A percentile compares a stretch with the other conserved stretches of the same genome.
Conservation (phyloP, 2,888 invertebrate species). For the Platynereis dumerilii region DNA sequence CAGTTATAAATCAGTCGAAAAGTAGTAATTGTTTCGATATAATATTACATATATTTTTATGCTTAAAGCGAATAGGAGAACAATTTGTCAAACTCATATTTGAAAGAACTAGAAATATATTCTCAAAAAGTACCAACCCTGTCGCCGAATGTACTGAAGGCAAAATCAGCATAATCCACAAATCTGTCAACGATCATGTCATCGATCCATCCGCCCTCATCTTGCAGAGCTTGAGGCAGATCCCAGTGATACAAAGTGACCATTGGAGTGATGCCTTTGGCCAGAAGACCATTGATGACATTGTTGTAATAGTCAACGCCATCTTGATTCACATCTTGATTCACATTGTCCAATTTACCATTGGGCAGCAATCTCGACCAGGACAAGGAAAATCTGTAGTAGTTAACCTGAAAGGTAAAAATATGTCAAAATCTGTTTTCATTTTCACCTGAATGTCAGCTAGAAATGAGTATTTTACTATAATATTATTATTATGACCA, state of each 20-base stretch:
- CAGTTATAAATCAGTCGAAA: no score
- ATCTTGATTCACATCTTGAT: conserved; percentile 65
- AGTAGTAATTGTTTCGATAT: no score
- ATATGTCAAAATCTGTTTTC: no score
- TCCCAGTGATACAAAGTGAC: conserved; percentile 65
- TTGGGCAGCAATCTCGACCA: conserved; percentile 77
- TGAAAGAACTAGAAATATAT: no score
- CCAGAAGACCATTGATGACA: conserved; percentile 73
- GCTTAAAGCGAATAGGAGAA: no score
- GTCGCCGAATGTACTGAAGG: conserved; percentile 35
- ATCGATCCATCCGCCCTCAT: conserved; percentile 55
- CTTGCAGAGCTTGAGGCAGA: conserved; percentile 49
- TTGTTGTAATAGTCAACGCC: conserved; percentile 72
- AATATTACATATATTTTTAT: no score
- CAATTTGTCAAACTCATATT: no score
- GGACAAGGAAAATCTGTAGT: conserved; percentile 64
- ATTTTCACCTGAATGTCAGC: no score
- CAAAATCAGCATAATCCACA: conserved; percentile 46
- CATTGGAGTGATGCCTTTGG: conserved; percentile 67
- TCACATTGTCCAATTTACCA: conserved; percentile 54
- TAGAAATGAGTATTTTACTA: no score
- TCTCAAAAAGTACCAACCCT: no score
- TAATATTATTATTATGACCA: no score
- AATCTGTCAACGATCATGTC: conserved; percentile 45
- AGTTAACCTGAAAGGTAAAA: conserved; percentile 18